phyloP scores from a whole-genome alignment of 2,888 invertebrate species.

The Peribatodes rhomboidaria region DNA sequence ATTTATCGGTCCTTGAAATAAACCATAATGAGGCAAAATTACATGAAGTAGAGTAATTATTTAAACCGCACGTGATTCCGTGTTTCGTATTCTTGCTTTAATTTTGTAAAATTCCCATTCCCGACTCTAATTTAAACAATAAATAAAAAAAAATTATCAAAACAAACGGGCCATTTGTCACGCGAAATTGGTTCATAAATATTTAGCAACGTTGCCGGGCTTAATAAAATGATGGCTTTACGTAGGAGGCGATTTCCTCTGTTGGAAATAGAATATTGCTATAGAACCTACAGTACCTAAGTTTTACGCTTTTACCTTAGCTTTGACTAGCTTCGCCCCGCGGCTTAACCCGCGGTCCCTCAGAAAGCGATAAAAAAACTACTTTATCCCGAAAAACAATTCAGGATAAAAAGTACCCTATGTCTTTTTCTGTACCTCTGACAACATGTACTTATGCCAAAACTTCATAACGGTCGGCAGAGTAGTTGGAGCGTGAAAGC shows the following conservation, averaged over 20 bases:
- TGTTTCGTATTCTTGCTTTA: slow-evolving; percentile 42
- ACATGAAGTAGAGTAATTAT: slow-evolving; percentile 32
- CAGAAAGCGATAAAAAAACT: too few relatives aligned
- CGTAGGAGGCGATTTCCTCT: slow-evolving; percentile 45
- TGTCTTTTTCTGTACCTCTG: too few relatives aligned
- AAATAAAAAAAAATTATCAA: slow-evolving; percentile 63
- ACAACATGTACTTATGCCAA: too few relatives aligned
- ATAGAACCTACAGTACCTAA: neutral
- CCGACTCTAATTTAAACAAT: slow-evolving; percentile 48
- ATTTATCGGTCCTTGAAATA: slow-evolving; percentile 35
- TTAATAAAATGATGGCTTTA: slow-evolving; percentile 61
- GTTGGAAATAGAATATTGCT: slow-evolving; percentile 7
- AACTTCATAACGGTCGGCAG: too few relatives aligned
- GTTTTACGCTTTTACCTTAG: too few relatives aligned
- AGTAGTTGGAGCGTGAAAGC: too few relatives aligned
- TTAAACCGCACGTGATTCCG: slow-evolving; percentile 45
- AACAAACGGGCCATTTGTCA: slow-evolving; percentile 61
- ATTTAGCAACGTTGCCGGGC: slow-evolving; percentile 62
- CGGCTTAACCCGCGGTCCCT: too few relatives aligned
- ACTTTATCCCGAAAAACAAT: too few relatives aligned
- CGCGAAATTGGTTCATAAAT: slow-evolving; percentile 70
- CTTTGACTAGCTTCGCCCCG: too few relatives aligned
- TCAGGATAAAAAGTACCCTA: too few relatives aligned
- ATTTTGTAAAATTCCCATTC: slow-evolving; percentile 47
- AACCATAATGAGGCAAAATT: slow-evolving; percentile 30